Conservation (phyloP, 2,888 invertebrate species). For the Gari tellinella region DNA sequence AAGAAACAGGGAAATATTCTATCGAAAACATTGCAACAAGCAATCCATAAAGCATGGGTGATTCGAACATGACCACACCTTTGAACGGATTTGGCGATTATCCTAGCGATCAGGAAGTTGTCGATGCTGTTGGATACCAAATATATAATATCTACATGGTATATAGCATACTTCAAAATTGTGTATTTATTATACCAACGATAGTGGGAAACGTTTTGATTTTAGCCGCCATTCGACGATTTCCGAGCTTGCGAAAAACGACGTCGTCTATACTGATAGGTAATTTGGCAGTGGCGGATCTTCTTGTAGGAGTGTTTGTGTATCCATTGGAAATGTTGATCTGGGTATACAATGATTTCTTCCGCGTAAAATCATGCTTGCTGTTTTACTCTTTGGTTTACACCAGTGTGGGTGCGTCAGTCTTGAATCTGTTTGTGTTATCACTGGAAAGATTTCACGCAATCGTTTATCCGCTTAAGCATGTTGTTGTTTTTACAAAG, state of each 20-base stretch:
- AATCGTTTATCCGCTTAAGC: constrained; percentile 17
- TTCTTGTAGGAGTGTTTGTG: constrained; percentile 20
- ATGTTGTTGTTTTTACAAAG: constrained; percentile 12
- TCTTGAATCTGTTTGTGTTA: constrained; percentile 24
- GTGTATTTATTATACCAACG: constrained; percentile 13
- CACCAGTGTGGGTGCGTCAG: constrained; percentile 16
- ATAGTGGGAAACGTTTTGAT: constrained; percentile 22
- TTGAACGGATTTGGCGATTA: no score
- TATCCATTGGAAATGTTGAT: constrained; percentile 15
- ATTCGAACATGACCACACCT: no score
- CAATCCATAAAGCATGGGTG: no score
- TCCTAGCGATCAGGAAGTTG: no score
- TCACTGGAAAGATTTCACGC: constrained; percentile 34
- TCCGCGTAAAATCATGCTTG: constrained; percentile 5
- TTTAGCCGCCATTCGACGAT: constrained; percentile 12
- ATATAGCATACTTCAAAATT: background rate
- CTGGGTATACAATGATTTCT: background rate
- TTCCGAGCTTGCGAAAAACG: constrained; percentile 3
- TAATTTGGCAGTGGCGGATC: constrained; percentile 17
- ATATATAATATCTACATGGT: no score
- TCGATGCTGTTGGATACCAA: no score
- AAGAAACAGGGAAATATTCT: no score
- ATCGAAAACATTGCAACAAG: no score
- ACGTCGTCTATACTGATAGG: constrained; percentile 12
- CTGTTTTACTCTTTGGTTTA: constrained; percentile 3